Evolutionary conservation across 92 coral and sea anemone genomes (phyloP).

Genomic region (Micromussa lordhowensis): DNA sequence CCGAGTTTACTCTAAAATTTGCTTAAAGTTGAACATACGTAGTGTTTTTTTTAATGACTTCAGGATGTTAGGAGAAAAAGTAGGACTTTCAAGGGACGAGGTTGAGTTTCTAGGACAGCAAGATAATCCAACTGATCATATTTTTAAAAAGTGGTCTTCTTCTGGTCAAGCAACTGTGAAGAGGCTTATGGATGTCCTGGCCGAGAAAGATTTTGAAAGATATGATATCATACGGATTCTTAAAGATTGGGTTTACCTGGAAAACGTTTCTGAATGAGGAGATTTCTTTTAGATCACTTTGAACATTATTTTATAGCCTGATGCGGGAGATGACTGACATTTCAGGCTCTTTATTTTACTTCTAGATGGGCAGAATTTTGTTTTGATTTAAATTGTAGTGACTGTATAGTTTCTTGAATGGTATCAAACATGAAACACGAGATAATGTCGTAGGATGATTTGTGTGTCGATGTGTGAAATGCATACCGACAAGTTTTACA

Average conservation of each 20-base stretch:
- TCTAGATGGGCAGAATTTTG: background rate
- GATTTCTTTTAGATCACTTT: background rate
- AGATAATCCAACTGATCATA: constrained; percentile 29
- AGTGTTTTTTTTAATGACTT: background rate
- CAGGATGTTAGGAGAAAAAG: constrained; percentile 13
- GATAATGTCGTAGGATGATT: no score
- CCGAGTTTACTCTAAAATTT: background rate
- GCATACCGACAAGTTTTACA: background rate
- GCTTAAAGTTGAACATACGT: constrained; percentile 1
- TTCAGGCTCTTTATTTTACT: background rate
- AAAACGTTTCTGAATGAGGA: background rate
- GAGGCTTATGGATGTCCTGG: constrained; percentile 14
- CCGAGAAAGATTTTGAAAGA: constrained; percentile 9
- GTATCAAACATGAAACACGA: background rate
- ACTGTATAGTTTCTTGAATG: background rate
- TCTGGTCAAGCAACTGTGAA: constrained; percentile 26
- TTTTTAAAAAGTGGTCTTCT: constrained; percentile 23
- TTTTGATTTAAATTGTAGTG: background rate
- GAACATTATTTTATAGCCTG: background rate
- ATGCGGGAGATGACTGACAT: no score
- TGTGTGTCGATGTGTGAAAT: no score
- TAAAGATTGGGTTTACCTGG: constrained; percentile 20
- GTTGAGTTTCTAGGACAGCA: background rate
- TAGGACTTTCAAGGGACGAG: background rate
- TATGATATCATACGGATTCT: constrained; percentile 21